phyloP scores from a whole-genome alignment of 1,140 invertebrate genomes.

The Rhopalosiphum padi region DNA sequence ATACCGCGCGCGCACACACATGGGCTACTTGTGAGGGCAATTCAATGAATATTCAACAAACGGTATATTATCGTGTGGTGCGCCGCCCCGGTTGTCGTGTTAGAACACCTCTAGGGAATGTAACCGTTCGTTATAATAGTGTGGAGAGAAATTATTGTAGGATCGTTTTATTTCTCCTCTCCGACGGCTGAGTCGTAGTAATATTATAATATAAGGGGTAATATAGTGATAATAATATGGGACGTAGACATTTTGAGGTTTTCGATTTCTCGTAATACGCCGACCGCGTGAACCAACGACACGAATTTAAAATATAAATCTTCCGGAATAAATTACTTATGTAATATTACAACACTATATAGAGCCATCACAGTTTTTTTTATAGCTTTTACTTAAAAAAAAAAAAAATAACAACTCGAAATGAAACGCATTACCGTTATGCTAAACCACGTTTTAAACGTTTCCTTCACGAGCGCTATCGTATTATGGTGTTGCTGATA shows the following conservation, averaged over 20 bases:
- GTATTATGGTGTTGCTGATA: not conserved
- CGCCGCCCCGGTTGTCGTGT: not conserved
- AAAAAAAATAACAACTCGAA: not conserved
- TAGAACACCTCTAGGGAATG: conserved; percentile 29
- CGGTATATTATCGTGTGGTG: not conserved
- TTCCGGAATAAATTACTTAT: not conserved
- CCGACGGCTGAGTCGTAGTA: not conserved
- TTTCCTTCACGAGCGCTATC: not conserved
- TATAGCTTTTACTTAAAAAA: not conserved
- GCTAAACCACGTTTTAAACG: not conserved
- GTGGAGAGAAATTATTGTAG: not conserved
- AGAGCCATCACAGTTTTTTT: not conserved
- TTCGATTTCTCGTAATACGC: not conserved
- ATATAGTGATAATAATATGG: not conserved
- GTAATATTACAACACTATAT: not conserved
- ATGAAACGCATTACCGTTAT: not conserved
- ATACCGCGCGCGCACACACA: not conserved
- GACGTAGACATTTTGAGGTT: not conserved
- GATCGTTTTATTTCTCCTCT: not conserved
- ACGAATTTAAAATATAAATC: not conserved
- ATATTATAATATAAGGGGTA: not conserved
- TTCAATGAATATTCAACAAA: conserved; percentile 41
- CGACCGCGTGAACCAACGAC: not conserved
- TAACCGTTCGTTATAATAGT: not conserved
- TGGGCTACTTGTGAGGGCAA: conserved; percentile 44